These are phyloP conservation scores for Actinia tenebrosa DNA, from an alignment of 64 coral and sea anemone species.

Conservation along the genomic window DNA sequence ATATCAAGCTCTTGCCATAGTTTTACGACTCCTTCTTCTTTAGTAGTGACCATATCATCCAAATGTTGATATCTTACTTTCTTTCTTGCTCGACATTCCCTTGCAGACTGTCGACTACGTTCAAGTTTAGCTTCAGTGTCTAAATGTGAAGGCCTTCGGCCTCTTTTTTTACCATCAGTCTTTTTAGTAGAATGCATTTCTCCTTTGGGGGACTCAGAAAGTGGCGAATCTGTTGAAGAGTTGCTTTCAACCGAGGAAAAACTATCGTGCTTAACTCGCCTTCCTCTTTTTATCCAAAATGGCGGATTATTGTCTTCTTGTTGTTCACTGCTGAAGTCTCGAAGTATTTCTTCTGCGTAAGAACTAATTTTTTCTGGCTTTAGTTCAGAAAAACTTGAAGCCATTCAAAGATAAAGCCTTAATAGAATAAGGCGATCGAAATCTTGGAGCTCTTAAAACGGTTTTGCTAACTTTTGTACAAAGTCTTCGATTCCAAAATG, in stretches of 20 bases:
- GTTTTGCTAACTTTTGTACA: background rate
- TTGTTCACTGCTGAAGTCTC: constrained; percentile 41
- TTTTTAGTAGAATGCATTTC: constrained; percentile 65
- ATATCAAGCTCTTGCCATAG: constrained; percentile 89
- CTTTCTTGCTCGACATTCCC: constrained; percentile 93
- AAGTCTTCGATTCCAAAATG: background rate
- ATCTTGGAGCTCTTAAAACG: background rate
- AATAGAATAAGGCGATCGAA: background rate
- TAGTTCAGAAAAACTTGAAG: constrained; percentile 35
- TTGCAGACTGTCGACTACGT: constrained; percentile 88
- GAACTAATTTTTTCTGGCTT: constrained; percentile 39
- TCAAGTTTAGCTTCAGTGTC: constrained; percentile 98
- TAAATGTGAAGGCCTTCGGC: constrained; percentile 95
- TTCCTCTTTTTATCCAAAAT: constrained; percentile 51
- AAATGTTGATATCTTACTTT: constrained; percentile 86
- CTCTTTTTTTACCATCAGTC: constrained; percentile 77
- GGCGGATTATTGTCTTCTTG: constrained; percentile 42
- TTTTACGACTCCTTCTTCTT: constrained; percentile 78
- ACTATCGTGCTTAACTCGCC: constrained; percentile 95
- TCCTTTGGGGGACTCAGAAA: constrained; percentile 49
- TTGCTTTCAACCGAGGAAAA: constrained; percentile 96
- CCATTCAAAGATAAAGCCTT: constrained; percentile 28
- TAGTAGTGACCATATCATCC: constrained; percentile 84
- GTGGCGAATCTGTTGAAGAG: constrained; percentile 77
- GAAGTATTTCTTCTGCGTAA: constrained; percentile 57